These are phyloP conservation scores for Melanerpes aurifrons DNA, from an alignment of 2,113 vertebrate genomes.

Conservation along the genomic window DNA sequence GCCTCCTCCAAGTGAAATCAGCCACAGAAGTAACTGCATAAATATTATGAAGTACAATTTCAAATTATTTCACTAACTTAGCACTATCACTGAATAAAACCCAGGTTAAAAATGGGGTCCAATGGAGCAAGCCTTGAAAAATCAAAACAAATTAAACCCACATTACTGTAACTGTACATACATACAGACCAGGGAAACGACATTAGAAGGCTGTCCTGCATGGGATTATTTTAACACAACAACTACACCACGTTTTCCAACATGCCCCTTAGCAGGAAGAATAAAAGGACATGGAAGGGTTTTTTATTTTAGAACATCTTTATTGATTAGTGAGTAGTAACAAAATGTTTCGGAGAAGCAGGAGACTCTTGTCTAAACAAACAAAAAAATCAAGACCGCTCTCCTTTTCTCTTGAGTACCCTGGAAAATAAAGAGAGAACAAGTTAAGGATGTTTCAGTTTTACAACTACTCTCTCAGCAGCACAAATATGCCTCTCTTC, in stretches of 20 bases:
- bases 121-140: background rate
- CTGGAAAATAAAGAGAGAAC: conserved; percentile 29
- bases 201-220: background rate
- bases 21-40: background rate
- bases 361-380: background rate
- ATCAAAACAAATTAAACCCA: background rate
- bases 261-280: background rate
- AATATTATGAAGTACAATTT: background rate
- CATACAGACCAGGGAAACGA: background rate
- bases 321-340: background rate
- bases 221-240: background rate
- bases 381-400: background rate
- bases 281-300: background rate
- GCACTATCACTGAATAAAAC: background rate
- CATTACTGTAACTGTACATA: background rate
- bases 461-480: background rate
- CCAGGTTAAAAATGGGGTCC: background rate
- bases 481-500: background rate
- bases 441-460: background rate
- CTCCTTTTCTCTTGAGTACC: background rate
- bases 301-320: background rate
- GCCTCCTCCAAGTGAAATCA: background rate
- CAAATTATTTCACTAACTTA: background rate
- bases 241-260: background rate
- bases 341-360: background rate